phyloP scores from a whole-genome alignment of 2,797 vertebrate genomes.

The Galaxias olidus region DNA sequence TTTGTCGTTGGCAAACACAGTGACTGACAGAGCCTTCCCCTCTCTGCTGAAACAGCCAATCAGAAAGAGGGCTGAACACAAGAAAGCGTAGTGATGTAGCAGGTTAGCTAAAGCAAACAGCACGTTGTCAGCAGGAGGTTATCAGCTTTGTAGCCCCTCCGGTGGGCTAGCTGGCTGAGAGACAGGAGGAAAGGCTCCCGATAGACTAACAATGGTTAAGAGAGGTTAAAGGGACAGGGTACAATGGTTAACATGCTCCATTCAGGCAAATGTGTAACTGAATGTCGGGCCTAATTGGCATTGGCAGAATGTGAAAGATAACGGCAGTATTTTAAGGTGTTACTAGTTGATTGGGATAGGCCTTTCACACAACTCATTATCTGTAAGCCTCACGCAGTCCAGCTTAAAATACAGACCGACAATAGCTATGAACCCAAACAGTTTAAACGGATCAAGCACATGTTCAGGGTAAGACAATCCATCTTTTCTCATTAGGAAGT shows the following conservation, averaged over 20 bases:
- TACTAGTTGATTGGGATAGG: no score
- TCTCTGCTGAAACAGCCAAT: slow-evolving; percentile 17
- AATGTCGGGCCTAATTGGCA: no score
- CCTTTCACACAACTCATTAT: no score
- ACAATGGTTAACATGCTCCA: no score
- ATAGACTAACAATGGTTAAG: no score
- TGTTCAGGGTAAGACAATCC: slow-evolving; percentile 40
- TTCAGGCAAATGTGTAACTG: no score
- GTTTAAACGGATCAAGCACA: slow-evolving; percentile 6
- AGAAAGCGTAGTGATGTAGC: slow-evolving; percentile 29
- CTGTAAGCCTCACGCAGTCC: no score
- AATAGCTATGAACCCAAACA: no score
- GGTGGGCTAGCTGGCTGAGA: slow-evolving; percentile 25
- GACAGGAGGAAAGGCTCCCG: slow-evolving; percentile 42
- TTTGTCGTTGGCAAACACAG: slow-evolving; percentile 16
- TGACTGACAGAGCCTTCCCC: slow-evolving; percentile 8
- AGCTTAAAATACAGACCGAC: no score
- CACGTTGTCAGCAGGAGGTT: slow-evolving; percentile 57
- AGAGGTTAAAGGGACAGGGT: no score
- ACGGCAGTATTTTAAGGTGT: no score
- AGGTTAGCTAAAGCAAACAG: slow-evolving; percentile 60
- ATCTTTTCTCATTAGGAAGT: slow-evolving; percentile 41
- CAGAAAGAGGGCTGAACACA: slow-evolving; percentile 7
- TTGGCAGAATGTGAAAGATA: no score
- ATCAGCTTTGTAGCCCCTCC: slow-evolving; percentile 39